phyloP scores from a whole-genome alignment of 2,113 vertebrate genomes.

The Drymodes brunneopygia region DNA sequence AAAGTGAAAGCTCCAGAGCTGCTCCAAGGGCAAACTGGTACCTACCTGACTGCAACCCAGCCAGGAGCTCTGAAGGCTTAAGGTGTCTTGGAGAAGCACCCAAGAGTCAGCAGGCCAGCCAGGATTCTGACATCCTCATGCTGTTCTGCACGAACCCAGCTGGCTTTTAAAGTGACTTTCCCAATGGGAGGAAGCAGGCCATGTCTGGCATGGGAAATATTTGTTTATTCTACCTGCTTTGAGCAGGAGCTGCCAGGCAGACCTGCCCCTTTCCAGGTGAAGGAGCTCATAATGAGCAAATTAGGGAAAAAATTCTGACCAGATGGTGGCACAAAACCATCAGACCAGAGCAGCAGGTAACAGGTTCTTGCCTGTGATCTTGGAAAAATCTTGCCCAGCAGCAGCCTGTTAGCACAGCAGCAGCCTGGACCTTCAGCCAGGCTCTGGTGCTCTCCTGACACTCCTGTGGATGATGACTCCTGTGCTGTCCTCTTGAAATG shows the following conservation, averaged over 20 bases:
- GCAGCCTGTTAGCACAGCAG: background rate
- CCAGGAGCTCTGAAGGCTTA: background rate
- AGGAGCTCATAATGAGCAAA: background rate
- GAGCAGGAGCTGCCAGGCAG: background rate
- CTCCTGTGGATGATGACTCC: background rate
- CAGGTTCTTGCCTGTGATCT: background rate
- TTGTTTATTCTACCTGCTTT: background rate
- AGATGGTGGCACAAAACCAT: slow-evolving; percentile 44
- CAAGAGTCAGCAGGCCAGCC: background rate
- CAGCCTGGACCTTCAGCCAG: background rate
- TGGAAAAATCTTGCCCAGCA: background rate
- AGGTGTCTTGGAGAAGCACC: background rate
- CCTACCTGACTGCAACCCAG: background rate
- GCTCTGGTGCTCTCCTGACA: background rate
- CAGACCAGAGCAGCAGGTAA: slow-evolving; percentile 10
- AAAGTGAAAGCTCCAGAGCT: background rate
- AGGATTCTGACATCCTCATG: background rate
- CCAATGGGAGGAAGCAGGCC: background rate
- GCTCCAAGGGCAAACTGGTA: background rate
- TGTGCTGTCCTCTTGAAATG: background rate
- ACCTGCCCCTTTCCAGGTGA: background rate
- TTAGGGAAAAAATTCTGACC: background rate
- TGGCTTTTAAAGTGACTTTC: background rate
- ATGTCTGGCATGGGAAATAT: background rate
- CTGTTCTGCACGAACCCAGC: background rate